A percentile compares a stretch with the other conserved stretches of the same genome.
These are phyloP conservation scores for Apis cerana DNA, from an alignment of 1,140 invertebrate species.

Conservation along the genomic window DNA sequence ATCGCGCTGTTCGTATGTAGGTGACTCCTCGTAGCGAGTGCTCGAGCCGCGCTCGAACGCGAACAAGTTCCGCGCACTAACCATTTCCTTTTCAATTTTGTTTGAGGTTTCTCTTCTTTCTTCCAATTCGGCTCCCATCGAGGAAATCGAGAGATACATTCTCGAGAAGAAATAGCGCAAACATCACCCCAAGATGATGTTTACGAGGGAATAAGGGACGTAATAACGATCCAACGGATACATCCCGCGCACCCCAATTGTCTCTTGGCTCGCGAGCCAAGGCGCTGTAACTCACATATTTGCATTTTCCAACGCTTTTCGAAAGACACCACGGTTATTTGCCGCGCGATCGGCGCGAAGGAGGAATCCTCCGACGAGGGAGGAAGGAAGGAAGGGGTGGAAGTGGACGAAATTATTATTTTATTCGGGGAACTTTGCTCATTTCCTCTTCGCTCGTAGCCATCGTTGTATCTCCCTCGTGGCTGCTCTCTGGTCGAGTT, in stretches of 20 bases:
- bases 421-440: slow-evolving; percentile 35
- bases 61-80: slow-evolving; percentile 21
- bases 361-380: too few relatives aligned
- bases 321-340: neutral
- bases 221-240: neutral
- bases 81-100: too few relatives aligned
- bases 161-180: too few relatives aligned
- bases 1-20: slow-evolving; percentile 72
- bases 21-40: slow-evolving; percentile 65
- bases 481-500: slow-evolving; percentile 59
- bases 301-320: slow-evolving; percentile 3
- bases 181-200: neutral
- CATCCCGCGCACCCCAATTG: neutral
- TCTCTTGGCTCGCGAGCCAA: neutral
- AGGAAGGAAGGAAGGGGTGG: too few relatives aligned
- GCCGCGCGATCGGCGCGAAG: neutral
- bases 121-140: too few relatives aligned
- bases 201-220: neutral
- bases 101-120: too few relatives aligned
- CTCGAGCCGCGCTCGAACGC: slow-evolving; percentile 26
- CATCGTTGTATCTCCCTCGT: slow-evolving; percentile 58
- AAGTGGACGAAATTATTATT: slow-evolving; percentile 60
- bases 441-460: slow-evolving; percentile 50
- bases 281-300: neutral
- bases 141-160: too few relatives aligned